These are phyloP conservation scores for Hermetia illucens DNA, from an alignment of 1,140 invertebrate genomes.

Conservation along the genomic window DNA sequence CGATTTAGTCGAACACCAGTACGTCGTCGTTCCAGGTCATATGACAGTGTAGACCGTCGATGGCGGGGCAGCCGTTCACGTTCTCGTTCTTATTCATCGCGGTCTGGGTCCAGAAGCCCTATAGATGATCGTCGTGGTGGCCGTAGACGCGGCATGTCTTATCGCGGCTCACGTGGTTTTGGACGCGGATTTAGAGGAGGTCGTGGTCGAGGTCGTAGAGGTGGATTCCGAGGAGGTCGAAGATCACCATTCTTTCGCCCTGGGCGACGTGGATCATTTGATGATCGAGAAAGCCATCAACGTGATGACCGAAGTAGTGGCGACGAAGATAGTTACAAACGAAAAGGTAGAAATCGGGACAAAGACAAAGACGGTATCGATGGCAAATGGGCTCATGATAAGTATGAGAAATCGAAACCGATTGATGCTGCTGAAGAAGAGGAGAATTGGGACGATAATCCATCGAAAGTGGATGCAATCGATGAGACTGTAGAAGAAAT, in stretches of 20 bases:
- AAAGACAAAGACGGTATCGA: too few species aligned
- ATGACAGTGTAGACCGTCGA: neutral
- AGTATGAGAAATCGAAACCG: conserved; percentile 5
- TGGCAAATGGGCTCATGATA: conserved; percentile 8
- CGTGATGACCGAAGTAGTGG: neutral
- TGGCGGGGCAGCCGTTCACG: conserved; percentile 9
- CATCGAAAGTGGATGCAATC: conserved; percentile 2
- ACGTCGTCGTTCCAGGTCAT: neutral
- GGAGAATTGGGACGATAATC: neutral
- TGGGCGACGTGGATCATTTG: conserved; percentile 4
- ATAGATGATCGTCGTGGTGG: neutral
- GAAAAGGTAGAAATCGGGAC: neutral
- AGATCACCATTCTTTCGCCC: conserved; percentile 16
- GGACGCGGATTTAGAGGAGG: neutral
- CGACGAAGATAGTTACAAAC: too few species aligned
- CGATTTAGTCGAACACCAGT: neutral
- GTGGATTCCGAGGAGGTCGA: conserved; percentile 12
- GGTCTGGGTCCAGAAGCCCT: neutral
- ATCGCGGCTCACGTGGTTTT: neutral
- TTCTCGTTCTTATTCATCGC: neutral
- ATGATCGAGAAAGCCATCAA: conserved; percentile 4
- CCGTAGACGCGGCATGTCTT: neutral
- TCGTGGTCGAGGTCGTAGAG: conserved; percentile 9
- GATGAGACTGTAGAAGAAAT: conserved; percentile 31
- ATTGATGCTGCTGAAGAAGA: neutral